Conservation (phyloP, 2,888 invertebrate genomes). For the Drosophila sordidula region DNA sequence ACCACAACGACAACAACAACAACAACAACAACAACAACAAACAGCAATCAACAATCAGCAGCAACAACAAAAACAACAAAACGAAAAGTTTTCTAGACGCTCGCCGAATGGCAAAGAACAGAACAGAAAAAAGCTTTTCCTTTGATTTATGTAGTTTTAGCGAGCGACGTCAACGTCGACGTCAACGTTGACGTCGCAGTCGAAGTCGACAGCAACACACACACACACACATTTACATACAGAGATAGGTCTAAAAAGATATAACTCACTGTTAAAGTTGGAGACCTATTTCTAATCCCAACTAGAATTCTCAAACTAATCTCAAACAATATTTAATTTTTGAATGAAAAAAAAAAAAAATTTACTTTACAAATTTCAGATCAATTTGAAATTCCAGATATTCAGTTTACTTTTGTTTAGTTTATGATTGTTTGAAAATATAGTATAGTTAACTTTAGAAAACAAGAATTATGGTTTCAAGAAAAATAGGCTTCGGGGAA, state of each 20-base stretch:
- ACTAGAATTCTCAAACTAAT: no score
- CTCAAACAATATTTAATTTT: no score
- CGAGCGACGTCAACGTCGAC: slow-evolving; percentile 36
- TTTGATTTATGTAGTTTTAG: slow-evolving; percentile 76
- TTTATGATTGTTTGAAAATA: no score
- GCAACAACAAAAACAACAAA: slow-evolving; percentile 15
- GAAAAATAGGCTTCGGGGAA: no score
- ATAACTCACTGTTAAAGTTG: not conserved
- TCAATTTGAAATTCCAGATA: no score
- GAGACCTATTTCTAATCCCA: not conserved
- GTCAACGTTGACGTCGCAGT: slow-evolving; percentile 15
- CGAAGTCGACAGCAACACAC: slow-evolving; percentile 1
- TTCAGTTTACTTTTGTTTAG: no score
- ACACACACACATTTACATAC: not conserved
- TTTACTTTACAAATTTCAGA: no score
- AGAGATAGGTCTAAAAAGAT: no score
- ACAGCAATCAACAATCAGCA: slow-evolving; percentile 49
- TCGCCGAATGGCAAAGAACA: slow-evolving; percentile 40
- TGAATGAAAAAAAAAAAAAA: no score
- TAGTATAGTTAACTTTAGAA: no score
- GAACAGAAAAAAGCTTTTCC: slow-evolving; percentile 69
- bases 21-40: slow-evolving; percentile 21
- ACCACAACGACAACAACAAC: slow-evolving; percentile 30
- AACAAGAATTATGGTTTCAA: no score
- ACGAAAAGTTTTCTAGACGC: slow-evolving; percentile 47